A percentile compares a stretch with the other conserved stretches of the same genome.
Conservation (phyloP, 2,797 vertebrate genomes). For the Dallia pectoralis region DNA sequence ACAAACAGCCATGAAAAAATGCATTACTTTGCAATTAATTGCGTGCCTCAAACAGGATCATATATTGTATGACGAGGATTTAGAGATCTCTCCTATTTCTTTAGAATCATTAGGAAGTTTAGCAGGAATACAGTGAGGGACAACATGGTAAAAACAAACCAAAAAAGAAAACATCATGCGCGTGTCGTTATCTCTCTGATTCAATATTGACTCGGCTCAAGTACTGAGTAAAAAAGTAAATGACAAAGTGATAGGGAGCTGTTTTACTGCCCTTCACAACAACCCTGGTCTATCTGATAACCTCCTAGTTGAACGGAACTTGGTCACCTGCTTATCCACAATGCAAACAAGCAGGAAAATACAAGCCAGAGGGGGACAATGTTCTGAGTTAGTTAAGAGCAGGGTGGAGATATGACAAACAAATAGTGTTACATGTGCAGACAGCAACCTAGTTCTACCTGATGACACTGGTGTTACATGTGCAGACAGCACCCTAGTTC, state of each 20-base stretch:
- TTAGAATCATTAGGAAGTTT: not conserved
- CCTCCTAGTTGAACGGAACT: not conserved
- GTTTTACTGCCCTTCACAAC: conserved; percentile 6
- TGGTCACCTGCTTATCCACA: not conserved
- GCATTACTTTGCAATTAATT: conserved; percentile 7
- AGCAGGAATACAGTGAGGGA: not conserved
- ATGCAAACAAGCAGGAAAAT: not conserved
- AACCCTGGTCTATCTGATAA: not conserved
- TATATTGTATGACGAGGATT: not conserved
- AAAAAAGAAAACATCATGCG: not conserved
- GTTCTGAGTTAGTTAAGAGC: not conserved
- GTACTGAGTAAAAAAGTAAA: conserved; percentile 3
- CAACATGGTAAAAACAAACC: not conserved
- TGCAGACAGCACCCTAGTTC: no score
- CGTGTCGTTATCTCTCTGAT: conserved; percentile 1
- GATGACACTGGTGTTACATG: no score
- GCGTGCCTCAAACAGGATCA: not conserved
- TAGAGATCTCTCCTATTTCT: not conserved
- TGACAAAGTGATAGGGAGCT: not conserved
- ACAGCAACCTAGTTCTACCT: no score
- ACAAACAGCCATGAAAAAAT: conserved; percentile 22
- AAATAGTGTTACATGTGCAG: not conserved
- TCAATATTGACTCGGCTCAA: conserved; percentile 8
- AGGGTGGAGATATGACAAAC: not conserved
- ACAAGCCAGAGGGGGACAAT: not conserved